phyloP scores from a whole-genome alignment of 2,797 vertebrate genomes.

The Podarcis lilfordi region DNA sequence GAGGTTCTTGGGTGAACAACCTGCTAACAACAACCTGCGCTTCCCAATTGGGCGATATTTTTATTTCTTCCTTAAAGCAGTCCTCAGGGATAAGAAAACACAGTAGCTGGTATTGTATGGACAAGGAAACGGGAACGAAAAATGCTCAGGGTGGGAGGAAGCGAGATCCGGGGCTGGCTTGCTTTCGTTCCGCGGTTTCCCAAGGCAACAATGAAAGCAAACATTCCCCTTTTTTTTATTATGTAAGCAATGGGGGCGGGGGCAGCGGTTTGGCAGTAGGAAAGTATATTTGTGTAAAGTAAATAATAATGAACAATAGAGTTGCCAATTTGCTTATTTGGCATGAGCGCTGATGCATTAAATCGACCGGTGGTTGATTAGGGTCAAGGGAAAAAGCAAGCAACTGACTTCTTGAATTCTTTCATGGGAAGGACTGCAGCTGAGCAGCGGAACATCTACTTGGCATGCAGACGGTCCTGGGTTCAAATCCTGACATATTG shows the following conservation, averaged over 20 bases:
- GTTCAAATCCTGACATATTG: too few relatives aligned
- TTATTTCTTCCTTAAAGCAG: too few relatives aligned
- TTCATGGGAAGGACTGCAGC: too few relatives aligned
- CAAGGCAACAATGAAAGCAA: neutral
- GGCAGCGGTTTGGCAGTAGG: neutral
- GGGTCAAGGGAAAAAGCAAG: too few relatives aligned
- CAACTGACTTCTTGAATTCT: neutral
- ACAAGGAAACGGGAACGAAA: neutral
- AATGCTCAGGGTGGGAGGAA: neutral
- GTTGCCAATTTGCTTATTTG: neutral
- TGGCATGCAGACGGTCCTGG: too few relatives aligned
- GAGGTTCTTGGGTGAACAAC: neutral
- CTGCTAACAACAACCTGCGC: rapidly evolving
- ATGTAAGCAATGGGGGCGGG: neutral
- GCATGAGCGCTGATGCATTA: neutral
- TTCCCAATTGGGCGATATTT: neutral
- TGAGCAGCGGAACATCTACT: too few relatives aligned
- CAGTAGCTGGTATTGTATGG: too few relatives aligned
- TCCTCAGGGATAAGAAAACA: neutral
- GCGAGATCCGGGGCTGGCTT: neutral
- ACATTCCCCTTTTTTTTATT: neutral
- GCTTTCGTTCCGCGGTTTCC: neutral
- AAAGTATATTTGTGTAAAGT: neutral
- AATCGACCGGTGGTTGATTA: neutral
- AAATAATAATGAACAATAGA: neutral